A percentile compares a stretch with the other conserved stretches of the same genome.
Evolutionary conservation across 1,140 invertebrate species (phyloP).

Genomic region (Brachionus plicatilis): DNA sequence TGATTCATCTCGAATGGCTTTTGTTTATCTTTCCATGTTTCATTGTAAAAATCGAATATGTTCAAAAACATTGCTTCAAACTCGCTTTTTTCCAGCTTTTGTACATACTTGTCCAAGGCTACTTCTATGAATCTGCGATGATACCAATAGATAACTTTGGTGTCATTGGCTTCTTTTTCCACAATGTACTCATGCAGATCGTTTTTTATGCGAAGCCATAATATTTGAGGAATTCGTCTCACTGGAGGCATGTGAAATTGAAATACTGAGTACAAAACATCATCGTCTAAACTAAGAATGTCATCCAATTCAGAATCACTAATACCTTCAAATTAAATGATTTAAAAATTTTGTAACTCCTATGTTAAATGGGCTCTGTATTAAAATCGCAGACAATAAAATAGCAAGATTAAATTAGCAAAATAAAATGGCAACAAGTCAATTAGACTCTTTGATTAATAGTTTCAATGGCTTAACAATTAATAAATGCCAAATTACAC

Average conservation of each 20-base stretch:
- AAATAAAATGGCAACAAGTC: too few species aligned
- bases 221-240: slow-evolving; percentile 53
- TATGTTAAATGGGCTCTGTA: too few species aligned
- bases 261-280: slow-evolving; percentile 47
- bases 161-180: slow-evolving; percentile 60
- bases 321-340: slow-evolving; percentile 21
- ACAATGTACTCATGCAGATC: slow-evolving; percentile 64
- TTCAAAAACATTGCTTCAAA: slow-evolving; percentile 11
- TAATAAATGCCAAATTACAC: too few species aligned
- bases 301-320: slow-evolving; percentile 50
- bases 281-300: slow-evolving; percentile 50
- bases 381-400: too few species aligned
- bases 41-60: slow-evolving; percentile 37
- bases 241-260: slow-evolving; percentile 42
- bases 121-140: slow-evolving; percentile 41
- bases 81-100: background rate
- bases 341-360: too few species aligned
- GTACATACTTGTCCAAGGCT: background rate
- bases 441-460: too few species aligned
- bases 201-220: slow-evolving; percentile 65
- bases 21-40: slow-evolving; percentile 32
- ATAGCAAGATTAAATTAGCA: too few species aligned
- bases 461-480: too few species aligned
- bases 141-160: slow-evolving; percentile 35
- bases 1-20: slow-evolving; percentile 19